These are phyloP conservation scores for Nyctibius grandis DNA, from an alignment of 2,797 vertebrate genomes.

Conservation along the genomic window DNA sequence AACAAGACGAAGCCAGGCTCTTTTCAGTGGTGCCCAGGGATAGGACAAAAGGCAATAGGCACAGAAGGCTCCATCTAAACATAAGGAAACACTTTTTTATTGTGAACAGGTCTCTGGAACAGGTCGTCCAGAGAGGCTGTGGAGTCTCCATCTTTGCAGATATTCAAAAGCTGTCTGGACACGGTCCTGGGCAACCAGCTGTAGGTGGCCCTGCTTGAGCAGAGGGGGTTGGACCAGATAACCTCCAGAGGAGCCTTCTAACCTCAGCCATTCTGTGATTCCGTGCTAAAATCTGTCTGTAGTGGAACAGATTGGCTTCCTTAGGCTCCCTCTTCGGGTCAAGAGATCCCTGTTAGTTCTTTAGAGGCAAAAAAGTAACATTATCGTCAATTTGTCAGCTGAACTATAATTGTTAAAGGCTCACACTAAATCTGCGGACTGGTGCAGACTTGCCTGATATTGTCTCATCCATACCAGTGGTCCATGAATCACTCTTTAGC, in stretches of 20 bases:
- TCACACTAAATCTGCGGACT: background rate
- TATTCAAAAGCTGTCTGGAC: background rate
- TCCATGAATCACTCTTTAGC: background rate
- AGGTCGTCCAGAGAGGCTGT: background rate
- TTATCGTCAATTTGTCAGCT: background rate
- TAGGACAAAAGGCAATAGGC: background rate
- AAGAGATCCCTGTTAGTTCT: background rate
- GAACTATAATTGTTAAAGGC: background rate
- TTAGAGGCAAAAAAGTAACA: background rate
- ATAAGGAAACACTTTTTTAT: background rate
- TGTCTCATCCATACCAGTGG: background rate
- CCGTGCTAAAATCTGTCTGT: background rate
- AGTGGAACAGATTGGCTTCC: background rate
- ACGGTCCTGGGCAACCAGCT: background rate
- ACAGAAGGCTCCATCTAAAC: background rate
- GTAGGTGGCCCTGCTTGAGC: background rate
- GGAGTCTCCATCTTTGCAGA: background rate
- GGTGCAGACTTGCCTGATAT: background rate
- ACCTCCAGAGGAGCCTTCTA: background rate
- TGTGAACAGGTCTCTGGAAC: background rate
- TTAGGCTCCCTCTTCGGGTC: background rate
- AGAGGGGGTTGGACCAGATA: accelerated
- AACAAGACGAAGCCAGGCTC: background rate
- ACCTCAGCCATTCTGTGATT: background rate
- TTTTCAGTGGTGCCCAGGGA: background rate